Base-by-base conservation (phyloP, 2,113 vertebrate genomes). In the human (Homo sapiens) region DNA sequence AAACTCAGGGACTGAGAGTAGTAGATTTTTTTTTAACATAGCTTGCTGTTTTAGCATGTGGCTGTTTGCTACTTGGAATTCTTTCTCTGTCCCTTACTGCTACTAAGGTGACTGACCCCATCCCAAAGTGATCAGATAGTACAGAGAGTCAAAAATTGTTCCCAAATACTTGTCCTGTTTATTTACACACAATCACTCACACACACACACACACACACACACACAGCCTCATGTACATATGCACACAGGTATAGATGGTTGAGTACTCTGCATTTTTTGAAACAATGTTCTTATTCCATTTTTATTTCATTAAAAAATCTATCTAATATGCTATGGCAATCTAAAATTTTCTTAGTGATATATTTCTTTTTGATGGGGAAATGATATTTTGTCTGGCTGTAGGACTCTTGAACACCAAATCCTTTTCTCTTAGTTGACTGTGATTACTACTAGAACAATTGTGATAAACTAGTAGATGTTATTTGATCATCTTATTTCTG, bases 341-440 rank as follows among this genome's bases (percentile, higher is more conserved):
- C 45, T 83, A 40, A 70, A 66, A 80, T 66, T 96, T 94, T 32
- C 45, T 80, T 20, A 68, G 20, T 22, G 5, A 32, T 84, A 5
- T 32, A 25, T 86, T 93, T 86, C 43, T 55, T 82, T 94, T 96
- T 84, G n/a, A 64, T 22, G 6, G 4, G 18, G 35, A 18, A 76
- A 82, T 90, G 27, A 6, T 87, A 38, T 68, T 72, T 64, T 78
- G 20, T 87, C 35, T 87, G 30, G 35, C 68, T 87, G n/a, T 45
- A 87, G 40, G 80, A 88, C 55, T 78, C 50, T 78, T 91, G n/a
- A 89, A 91, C 96, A 27, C 17, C 20, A 89, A 78, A 92, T 85
- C 8, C 45, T 84, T 80, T 94, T 55, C 75, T 79, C 27, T 84
- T 70, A 92, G 70, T 57, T 43, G 14, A 92, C 8, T 92, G 16